A percentile compares a stretch with the other conserved stretches of the same genome.
phyloP scores from a whole-genome alignment of 2,797 vertebrate genomes.

The Scleropages formosus region DNA sequence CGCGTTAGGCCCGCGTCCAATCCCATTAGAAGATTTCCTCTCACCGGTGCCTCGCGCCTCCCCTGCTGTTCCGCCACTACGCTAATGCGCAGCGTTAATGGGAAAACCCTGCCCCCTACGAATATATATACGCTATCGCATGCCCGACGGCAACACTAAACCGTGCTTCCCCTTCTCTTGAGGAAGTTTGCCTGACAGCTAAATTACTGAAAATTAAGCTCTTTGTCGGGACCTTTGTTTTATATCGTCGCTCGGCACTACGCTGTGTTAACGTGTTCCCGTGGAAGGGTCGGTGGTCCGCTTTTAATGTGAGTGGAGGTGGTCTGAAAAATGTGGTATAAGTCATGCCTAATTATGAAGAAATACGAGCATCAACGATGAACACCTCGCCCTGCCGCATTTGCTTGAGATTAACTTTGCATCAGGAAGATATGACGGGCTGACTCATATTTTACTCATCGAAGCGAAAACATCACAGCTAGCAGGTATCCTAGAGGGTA shows the following conservation, averaged over 20 bases:
- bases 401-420: constrained; percentile 40
- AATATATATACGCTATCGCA: background rate
- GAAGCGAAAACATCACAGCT: no score
- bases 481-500: no score
- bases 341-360: constrained; percentile 36
- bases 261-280: background rate
- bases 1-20: constrained; percentile 46
- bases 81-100: background rate
- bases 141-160: no score
- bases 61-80: background rate
- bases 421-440: constrained; percentile 31
- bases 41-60: constrained; percentile 5
- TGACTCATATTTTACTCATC: no score
- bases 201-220: no score
- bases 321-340: constrained; percentile 32
- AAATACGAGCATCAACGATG: constrained; percentile 41
- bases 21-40: constrained; percentile 37
- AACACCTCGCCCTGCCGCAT: constrained; percentile 33
- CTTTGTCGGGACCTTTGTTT: background rate
- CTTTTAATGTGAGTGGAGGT: background rate
- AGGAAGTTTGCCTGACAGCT: background rate
- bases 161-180: no score
- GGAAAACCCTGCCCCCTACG: background rate
- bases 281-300: background rate
- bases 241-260: background rate